Conservation (phyloP, 2,888 invertebrate genomes). For the Athripsodes cinereus region DNA sequence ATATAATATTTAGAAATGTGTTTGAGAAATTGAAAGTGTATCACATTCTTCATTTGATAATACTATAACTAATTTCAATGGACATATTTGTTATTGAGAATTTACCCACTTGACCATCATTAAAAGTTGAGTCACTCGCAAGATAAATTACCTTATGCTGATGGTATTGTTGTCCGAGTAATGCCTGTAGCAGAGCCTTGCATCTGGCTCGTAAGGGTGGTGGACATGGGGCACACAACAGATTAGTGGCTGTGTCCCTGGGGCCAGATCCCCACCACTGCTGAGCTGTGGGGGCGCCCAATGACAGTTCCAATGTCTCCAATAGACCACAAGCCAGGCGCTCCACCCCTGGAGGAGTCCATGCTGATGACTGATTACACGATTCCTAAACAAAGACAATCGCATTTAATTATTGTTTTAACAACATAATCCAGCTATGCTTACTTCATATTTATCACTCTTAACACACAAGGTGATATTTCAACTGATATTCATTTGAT, state of each 20-base stretch:
- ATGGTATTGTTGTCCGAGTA: constrained; percentile 76
- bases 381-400: constrained; percentile 34
- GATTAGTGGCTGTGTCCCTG: constrained; percentile 37
- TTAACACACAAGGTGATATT: no score
- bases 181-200: constrained; percentile 75
- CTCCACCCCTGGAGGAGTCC: constrained; percentile 44
- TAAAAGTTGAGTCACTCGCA: no score
- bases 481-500: no score
- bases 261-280: constrained; percentile 36
- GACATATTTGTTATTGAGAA: no score
- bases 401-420: no score
- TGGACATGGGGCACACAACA: constrained; percentile 45
- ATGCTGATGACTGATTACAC: constrained; percentile 30
- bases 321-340: constrained; percentile 45
- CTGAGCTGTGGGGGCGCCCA: constrained; percentile 30
- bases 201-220: constrained; percentile 50
- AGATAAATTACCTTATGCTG: constrained; percentile 84
- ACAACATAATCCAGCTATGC: no score
- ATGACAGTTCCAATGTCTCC: constrained; percentile 39
- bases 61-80: no score
- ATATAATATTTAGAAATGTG: no score
- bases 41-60: no score
- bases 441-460: no score
- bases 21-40: no score
- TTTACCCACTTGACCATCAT: no score